These are phyloP conservation scores for Corapipo altera DNA, from an alignment of 2,113 vertebrate species.

Conservation along the genomic window DNA sequence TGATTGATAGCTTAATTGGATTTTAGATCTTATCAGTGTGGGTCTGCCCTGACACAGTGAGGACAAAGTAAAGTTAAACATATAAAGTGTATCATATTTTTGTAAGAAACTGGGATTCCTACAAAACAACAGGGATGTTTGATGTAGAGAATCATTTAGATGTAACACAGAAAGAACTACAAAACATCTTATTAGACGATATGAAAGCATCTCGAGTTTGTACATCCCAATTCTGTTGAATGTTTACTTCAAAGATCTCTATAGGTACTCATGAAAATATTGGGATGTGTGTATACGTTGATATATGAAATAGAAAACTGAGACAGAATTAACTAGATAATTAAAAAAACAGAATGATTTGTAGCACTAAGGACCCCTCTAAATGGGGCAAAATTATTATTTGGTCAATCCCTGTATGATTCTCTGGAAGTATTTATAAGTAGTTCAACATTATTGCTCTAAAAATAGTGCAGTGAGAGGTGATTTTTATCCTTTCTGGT, in stretches of 20 bases:
- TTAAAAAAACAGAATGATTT: background rate
- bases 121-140: background rate
- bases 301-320: background rate
- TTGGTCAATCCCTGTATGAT: background rate
- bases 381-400: background rate
- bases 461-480: background rate
- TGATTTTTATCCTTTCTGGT: background rate
- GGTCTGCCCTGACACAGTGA: no score
- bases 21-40: no score
- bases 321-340: background rate
- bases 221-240: background rate
- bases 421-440: background rate
- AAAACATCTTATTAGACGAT: background rate
- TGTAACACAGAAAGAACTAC: background rate
- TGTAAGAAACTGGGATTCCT: background rate
- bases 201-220: background rate
- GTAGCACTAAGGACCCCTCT: background rate
- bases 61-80: background rate
- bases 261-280: background rate
- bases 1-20: no score
- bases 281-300: rapidly evolving
- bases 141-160: background rate
- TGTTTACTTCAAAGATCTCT: background rate
- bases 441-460: background rate
- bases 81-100: background rate